Percentiles rank a stretch among this genome's conserved stretches.
These are phyloP conservation scores for Corythaeola cristata DNA, from an alignment of 2,113 vertebrate species.

Conservation along the genomic window DNA sequence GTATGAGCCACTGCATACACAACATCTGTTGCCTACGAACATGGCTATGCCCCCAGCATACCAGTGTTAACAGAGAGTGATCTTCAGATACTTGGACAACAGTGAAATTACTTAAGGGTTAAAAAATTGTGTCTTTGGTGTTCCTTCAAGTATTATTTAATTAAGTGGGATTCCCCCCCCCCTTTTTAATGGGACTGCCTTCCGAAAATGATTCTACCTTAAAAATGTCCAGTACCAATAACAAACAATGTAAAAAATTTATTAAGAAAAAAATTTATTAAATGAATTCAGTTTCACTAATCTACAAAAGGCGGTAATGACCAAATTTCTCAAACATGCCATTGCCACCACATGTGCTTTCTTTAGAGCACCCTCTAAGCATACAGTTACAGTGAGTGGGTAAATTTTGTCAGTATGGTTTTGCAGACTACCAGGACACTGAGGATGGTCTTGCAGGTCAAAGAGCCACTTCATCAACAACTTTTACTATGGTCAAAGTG, in stretches of 20 bases:
- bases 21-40: not conserved
- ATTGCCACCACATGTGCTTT: not conserved
- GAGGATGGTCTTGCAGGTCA: not conserved
- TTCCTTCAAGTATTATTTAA: not conserved
- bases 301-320: not conserved
- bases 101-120: fast-evolving
- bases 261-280: not conserved
- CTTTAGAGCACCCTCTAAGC: not conserved
- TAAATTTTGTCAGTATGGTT: not conserved
- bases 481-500: not conserved
- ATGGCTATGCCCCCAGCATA: too few species aligned
- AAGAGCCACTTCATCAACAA: not conserved
- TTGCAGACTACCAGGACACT: not conserved
- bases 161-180: not conserved
- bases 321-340: not conserved
- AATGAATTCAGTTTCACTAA: not conserved
- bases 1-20: not conserved
- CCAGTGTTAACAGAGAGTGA: not conserved
- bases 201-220: not conserved
- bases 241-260: not conserved
- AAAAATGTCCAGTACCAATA: not conserved
- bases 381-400: fast-evolving
- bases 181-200: not conserved
- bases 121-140: not conserved
- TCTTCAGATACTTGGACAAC: not conserved